A percentile compares a stretch with the other conserved stretches of the same genome.
These are phyloP conservation scores for Lasioglossum malachurum DNA, from an alignment of 2,888 invertebrate genomes.

Conservation along the genomic window DNA sequence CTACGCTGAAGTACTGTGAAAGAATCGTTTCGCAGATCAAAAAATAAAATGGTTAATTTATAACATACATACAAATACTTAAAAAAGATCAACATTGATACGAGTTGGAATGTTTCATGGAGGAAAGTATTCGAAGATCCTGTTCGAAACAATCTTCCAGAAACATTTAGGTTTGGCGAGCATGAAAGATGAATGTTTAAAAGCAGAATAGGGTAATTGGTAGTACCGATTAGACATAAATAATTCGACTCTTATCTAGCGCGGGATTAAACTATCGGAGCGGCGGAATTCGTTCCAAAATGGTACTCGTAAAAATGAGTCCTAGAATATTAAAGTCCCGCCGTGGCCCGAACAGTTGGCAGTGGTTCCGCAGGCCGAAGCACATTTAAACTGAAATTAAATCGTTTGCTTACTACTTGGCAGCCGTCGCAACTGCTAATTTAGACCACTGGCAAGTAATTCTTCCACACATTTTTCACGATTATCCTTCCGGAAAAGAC, in stretches of 20 bases:
- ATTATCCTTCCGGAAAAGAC: constrained; percentile 46
- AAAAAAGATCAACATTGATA: no score
- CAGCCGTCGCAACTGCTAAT: constrained; percentile 50
- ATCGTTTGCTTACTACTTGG: constrained; percentile 56
- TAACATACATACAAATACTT: background rate
- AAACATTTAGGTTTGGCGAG: background rate
- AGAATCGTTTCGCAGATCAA: no score
- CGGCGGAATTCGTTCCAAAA: constrained; percentile 45
- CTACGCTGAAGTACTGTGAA: no score
- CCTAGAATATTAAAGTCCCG: constrained; percentile 47
- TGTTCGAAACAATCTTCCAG: background rate
- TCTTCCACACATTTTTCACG: constrained; percentile 56
- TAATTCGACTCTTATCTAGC: background rate
- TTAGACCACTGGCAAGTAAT: constrained; percentile 51
- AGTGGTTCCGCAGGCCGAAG: constrained; percentile 43
- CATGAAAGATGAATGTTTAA: background rate
- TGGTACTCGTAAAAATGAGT: constrained; percentile 42
- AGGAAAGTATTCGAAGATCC: no score
- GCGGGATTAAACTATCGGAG: constrained; percentile 36
- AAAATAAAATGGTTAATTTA: no score
- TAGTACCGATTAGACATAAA: background rate
- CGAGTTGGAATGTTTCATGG: no score
- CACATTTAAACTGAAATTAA: constrained; percentile 64
- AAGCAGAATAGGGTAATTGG: background rate
- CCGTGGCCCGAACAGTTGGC: constrained; percentile 57